Conservation (phyloP, 2,113 vertebrate species). For the Riparia riparia region DNA sequence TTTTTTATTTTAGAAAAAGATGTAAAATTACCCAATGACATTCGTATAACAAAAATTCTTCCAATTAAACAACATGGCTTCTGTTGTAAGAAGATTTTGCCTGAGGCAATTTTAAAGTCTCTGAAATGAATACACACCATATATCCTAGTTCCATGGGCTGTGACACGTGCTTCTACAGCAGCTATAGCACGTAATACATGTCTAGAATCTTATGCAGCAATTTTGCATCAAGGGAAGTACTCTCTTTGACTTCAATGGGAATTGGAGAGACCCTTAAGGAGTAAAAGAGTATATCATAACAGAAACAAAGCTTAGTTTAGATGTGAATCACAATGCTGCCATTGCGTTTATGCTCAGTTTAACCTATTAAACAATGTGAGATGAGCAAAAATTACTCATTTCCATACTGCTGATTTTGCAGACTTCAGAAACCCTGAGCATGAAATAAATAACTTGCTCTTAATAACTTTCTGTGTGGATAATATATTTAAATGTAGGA, state of each 20-base stretch:
- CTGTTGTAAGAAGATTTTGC: background rate
- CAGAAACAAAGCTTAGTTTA: conserved; percentile 41
- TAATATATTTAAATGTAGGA: conserved; percentile 77
- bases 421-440: conserved; percentile 75
- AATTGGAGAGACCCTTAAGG: background rate
- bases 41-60: background rate
- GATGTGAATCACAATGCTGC: conserved; percentile 62
- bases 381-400: conserved; percentile 76
- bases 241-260: background rate
- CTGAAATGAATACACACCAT: background rate
- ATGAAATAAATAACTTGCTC: conserved; percentile 77
- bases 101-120: background rate
- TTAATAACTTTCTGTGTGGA: conserved; percentile 78
- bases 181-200: background rate
- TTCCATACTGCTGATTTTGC: conserved; percentile 80
- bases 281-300: background rate
- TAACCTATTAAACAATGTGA: conserved; percentile 75
- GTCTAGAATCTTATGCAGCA: background rate
- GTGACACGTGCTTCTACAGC: background rate
- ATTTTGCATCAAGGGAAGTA: background rate
- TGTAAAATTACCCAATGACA: background rate
- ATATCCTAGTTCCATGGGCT: background rate
- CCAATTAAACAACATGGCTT: background rate
- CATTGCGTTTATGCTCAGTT: conserved; percentile 74
- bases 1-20: background rate